These are phyloP conservation scores for Drosophila prosaltans DNA, from an alignment of 1,140 invertebrate species.

Conservation along the genomic window DNA sequence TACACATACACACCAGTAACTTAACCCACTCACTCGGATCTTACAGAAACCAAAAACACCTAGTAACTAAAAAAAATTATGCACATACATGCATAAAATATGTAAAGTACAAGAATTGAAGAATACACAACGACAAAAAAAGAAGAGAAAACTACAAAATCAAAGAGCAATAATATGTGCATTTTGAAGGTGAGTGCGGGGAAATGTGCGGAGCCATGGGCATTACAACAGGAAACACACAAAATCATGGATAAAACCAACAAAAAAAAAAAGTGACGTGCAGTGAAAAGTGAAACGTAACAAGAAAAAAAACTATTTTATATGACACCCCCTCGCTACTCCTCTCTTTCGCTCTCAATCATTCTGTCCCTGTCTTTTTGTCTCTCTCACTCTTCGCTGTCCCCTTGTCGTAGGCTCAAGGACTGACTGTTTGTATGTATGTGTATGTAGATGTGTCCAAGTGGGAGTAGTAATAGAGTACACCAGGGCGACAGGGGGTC, in stretches of 20 bases:
- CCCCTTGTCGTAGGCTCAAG: slow-evolving; percentile 45
- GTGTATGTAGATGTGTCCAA: slow-evolving; percentile 12
- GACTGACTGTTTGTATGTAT: slow-evolving; percentile 34
- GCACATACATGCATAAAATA: slow-evolving; percentile 9
- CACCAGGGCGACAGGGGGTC: not conserved
- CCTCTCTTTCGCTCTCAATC: not conserved
- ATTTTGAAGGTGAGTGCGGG: slow-evolving; percentile 75
- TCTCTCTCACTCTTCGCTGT: slow-evolving; percentile 11
- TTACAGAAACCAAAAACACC: slow-evolving; percentile 1
- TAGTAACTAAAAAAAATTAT: slow-evolving; percentile 11
- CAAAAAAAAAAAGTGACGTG: slow-evolving; percentile 21
- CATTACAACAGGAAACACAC: slow-evolving; percentile 7
- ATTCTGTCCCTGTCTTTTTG: not conserved
- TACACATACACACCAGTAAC: slow-evolving; percentile 6
- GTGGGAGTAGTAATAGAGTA: slow-evolving; percentile 4
- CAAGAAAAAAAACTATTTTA: slow-evolving; percentile 36
- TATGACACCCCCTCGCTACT: slow-evolving; percentile 1
- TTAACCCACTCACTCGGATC: not conserved
- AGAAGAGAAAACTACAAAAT: slow-evolving; percentile 13
- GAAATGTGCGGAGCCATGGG: no score
- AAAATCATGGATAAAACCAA: not conserved
- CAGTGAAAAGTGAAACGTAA: slow-evolving; percentile 76
- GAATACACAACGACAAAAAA: slow-evolving; percentile 11
- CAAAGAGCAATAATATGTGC: slow-evolving; percentile 72
- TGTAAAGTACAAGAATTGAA: slow-evolving; percentile 10